Evolutionary conservation across 2,797 vertebrate genomes (phyloP).

Genomic region (Lateolabrax maculatus): DNA sequence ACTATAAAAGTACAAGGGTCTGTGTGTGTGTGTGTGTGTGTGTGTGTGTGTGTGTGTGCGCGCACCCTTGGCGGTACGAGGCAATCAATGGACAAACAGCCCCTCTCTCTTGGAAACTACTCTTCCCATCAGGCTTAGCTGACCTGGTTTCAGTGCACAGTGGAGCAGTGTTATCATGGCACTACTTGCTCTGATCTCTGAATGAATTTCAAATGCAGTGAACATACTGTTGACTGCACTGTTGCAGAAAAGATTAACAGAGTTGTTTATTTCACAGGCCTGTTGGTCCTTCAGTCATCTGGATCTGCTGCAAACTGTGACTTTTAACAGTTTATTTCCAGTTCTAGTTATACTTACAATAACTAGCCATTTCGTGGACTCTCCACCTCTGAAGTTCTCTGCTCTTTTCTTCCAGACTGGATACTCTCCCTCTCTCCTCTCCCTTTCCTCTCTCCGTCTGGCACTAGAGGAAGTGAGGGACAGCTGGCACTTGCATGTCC

Average conservation of each 20-base stretch:
- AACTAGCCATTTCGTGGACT: constrained; percentile 23
- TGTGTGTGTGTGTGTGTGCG: constrained; percentile 5
- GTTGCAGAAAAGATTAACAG: constrained; percentile 50
- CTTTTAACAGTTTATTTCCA: constrained; percentile 30
- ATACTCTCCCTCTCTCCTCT: constrained; percentile 9
- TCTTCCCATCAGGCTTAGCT: constrained; percentile 74
- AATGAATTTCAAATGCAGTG: constrained; percentile 37
- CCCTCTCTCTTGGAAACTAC: constrained; percentile 50
- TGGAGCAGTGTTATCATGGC: constrained; percentile 56
- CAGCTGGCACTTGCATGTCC: constrained; percentile 62
- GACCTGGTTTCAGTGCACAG: constrained; percentile 76
- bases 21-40: constrained; percentile 18
- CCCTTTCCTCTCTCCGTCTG: constrained; percentile 47
- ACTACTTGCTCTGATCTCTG: constrained; percentile 60
- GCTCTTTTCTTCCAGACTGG: constrained; percentile 45
- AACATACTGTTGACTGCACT: constrained; percentile 32
- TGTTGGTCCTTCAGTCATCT: constrained; percentile 53
- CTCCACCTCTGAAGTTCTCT: constrained; percentile 21
- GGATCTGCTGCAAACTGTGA: constrained; percentile 29
- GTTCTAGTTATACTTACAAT: constrained; percentile 24
- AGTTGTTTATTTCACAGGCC: constrained; percentile 59
- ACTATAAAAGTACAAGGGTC: too few relatives aligned
- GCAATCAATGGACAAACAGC: constrained; percentile 45
- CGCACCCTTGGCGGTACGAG: constrained; percentile 14
- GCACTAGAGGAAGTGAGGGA: constrained; percentile 64